Percentiles rank a stretch among this genome's conserved stretches.
Evolutionary conservation across 2,888 invertebrate species (phyloP).

Genomic region (Xanthia togata): DNA sequence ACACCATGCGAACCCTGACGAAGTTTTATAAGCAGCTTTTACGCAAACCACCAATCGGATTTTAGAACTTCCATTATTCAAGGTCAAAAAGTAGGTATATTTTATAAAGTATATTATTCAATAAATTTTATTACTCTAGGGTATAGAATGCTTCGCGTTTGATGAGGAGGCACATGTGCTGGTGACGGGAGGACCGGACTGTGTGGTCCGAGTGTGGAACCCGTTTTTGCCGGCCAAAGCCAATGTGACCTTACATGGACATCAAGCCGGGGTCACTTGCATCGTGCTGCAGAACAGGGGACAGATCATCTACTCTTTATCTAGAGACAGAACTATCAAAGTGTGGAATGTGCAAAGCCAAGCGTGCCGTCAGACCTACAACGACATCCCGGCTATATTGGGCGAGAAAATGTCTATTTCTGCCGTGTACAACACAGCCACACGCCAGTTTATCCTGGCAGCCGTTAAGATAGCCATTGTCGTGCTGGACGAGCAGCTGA

Average conservation of each 20-base stretch:
- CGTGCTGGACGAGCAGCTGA: constrained; percentile 92
- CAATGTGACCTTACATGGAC: constrained; percentile 91
- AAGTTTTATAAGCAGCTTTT: background rate
- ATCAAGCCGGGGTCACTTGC: constrained; percentile 92
- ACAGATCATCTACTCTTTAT: constrained; percentile 93
- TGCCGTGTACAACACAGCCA: constrained; percentile 92
- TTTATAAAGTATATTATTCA: background rate
- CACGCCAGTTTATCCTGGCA: constrained; percentile 92
- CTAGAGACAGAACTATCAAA: constrained; percentile 93
- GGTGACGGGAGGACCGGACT: constrained; percentile 94
- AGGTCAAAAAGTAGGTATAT: background rate
- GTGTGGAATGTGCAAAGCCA: constrained; percentile 94
- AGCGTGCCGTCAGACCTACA: constrained; percentile 93
- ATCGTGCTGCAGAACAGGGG: constrained; percentile 93
- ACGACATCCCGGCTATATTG: constrained; percentile 91
- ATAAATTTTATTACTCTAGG: constrained; percentile 76
- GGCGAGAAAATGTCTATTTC: constrained; percentile 91
- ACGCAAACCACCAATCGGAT: background rate
- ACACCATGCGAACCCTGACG: background rate
- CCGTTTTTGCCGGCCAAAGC: constrained; percentile 93
- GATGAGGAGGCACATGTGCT: constrained; percentile 91
- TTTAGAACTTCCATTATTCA: background rate
- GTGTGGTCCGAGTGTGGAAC: constrained; percentile 94
- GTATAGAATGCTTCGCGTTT: constrained; percentile 91
- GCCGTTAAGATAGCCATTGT: constrained; percentile 91